Base-by-base conservation (phyloP, 2,888 invertebrate genomes). In the Acanthosepion pharaonis region DNA sequence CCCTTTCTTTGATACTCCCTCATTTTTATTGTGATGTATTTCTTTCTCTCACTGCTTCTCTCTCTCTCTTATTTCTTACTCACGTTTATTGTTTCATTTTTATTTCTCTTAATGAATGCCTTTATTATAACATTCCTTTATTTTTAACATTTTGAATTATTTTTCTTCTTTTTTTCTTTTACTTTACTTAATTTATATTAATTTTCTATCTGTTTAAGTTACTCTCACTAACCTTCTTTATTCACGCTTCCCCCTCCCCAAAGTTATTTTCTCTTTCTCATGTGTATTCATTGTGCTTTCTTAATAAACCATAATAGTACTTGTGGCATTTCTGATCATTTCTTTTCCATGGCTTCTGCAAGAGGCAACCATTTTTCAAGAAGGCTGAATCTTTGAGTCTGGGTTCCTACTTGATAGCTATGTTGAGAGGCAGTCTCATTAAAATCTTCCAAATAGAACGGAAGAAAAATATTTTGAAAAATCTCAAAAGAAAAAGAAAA, bases 401-500 rank as follows among this genome's bases (percentile, higher is more conserved):
- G n/a, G 78, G n/a, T 78, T 78, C n/a, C 78, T 78, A 78, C 78
- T 78, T 33, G 78, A 78, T 78, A 78, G n/a, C 33, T 33, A 78
- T 78, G n/a, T 78, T 78, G 78, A 78, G 78, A 78, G 78, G n/a
- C 11, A 78, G 78, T 78, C 78, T 78, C 78, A 78, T 78, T 78
- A 78, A 78, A 78, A 78, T 78, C 78, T 78, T 15, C n/a, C 78
- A 78, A 78, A 78, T 78, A 78, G n/a, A 78, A 33, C 11, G 18
- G n/a, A n/a, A n/a, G n/a, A n/a, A 78, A 78, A 33, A 78, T n/a
- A 11, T 78, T 78, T 78, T 15, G 5, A 78, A 78, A 78, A 78
- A 78, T 15, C n/a, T 15, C 5, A 55, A 5, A 78, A 78, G 9
- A n/a, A 78, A 4, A 11, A 78, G 6, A 78, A n/a, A n/a, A n/a